Evolutionary conservation across 2,797 vertebrate species (phyloP).

Genomic region (Catostomus latipinnis): DNA sequence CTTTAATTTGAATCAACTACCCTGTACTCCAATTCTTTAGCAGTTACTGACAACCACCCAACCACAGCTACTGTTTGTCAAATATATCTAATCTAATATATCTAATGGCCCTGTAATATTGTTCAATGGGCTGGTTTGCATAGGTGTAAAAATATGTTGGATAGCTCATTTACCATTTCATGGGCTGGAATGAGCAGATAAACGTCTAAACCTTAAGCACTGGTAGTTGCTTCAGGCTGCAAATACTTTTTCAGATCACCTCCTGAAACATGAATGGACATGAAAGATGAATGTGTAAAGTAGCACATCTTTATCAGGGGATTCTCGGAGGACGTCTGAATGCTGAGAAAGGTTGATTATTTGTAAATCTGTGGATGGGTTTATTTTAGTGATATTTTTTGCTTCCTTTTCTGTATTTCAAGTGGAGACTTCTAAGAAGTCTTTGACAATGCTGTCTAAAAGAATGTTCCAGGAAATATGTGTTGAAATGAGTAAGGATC

Average conservation of each 20-base stretch:
- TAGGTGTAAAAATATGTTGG: conserved; percentile 1
- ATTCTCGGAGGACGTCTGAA: conserved; percentile 29
- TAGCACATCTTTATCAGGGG: conserved; percentile 14
- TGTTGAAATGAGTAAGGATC: conserved; percentile 2
- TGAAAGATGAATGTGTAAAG: conserved; percentile 34
- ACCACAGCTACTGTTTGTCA: not conserved
- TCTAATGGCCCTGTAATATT: not conserved
- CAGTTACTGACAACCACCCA: not conserved
- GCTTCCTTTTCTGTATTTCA: not conserved
- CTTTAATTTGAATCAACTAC: too few species aligned
- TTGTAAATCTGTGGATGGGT: not conserved
- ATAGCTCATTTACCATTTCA: not conserved
- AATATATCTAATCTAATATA: not conserved
- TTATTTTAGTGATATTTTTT: not conserved
- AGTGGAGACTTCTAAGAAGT: not conserved
- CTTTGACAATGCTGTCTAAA: not conserved
- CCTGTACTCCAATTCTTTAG: not conserved
- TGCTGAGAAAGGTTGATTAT: conserved; percentile 7
- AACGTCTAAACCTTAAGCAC: not conserved
- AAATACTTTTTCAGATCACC: conserved; percentile 47
- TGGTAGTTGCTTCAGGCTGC: conserved; percentile 26
- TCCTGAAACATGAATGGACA: conserved; percentile 54
- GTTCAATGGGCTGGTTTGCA: not conserved
- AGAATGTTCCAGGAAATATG: not conserved
- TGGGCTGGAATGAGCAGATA: conserved; percentile 32